These are phyloP conservation scores for Conopomorpha cramerella DNA, from an alignment of 1,140 invertebrate species.

Conservation along the genomic window DNA sequence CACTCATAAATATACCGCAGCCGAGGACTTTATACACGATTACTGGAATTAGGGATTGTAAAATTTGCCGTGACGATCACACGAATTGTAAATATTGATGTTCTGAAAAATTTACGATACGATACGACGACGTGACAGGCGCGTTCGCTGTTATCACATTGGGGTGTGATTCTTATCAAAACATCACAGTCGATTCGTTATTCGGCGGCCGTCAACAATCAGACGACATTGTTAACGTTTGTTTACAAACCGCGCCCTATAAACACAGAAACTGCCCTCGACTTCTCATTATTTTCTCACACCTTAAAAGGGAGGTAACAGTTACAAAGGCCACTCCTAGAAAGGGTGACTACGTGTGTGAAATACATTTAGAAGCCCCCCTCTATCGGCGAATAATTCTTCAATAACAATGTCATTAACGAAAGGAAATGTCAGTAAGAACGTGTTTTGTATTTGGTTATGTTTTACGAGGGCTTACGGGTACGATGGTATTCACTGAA, in stretches of 20 bases:
- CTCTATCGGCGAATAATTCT: conserved; percentile 29
- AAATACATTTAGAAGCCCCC: conserved; percentile 30
- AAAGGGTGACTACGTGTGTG: conserved; percentile 24
- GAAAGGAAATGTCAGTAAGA: conserved; percentile 41
- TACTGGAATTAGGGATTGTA: neutral
- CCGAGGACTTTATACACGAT: neutral
- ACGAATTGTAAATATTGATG: neutral
- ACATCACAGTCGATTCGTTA: too few species aligned
- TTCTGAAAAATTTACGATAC: neutral
- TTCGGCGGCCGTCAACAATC: too few species aligned
- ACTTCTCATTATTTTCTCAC: too few species aligned
- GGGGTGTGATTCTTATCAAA: too few species aligned
- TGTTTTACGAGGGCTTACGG: neutral
- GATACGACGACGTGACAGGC: too few species aligned
- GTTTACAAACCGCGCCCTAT: neutral
- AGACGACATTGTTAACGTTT: neutral
- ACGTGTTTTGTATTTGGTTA: conserved; percentile 24
- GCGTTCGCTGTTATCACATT: too few species aligned
- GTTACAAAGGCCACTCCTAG: conserved; percentile 25
- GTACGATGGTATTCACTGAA: neutral
- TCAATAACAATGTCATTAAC: conserved; percentile 11
- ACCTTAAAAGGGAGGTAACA: conserved; percentile 6
- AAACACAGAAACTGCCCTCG: neutral
- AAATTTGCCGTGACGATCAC: neutral
- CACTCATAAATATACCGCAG: neutral